phyloP scores from a whole-genome alignment of 2,113 vertebrate genomes.

The Siphamia tubifer region DNA sequence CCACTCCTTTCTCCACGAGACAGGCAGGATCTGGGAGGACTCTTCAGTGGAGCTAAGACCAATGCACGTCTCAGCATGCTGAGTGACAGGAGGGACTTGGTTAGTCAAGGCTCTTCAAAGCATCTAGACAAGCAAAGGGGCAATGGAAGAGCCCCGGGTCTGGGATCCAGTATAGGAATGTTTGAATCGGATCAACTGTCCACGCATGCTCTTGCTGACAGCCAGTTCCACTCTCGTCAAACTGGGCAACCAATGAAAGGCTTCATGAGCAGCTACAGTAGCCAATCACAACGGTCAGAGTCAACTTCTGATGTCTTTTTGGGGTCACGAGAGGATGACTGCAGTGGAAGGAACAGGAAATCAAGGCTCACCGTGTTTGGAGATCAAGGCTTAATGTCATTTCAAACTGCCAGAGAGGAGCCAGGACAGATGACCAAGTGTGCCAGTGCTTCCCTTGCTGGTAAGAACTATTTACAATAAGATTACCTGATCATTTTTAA shows the following conservation, averaged over 20 bases:
- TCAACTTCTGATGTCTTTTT: conserved; percentile 82
- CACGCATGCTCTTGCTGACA: conserved; percentile 86
- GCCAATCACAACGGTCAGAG: conserved; percentile 83
- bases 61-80: conserved; percentile 85
- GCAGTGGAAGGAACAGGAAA: conserved; percentile 82
- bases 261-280: conserved; percentile 87
- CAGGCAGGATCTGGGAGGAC: conserved; percentile 89
- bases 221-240: conserved; percentile 90
- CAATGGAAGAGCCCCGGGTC: conserved; percentile 78
- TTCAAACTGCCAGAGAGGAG: conserved; percentile 87
- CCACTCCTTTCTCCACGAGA: conserved; percentile 84
- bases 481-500: conserved; percentile 4
- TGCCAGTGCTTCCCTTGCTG: conserved; percentile 80
- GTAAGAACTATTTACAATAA: conserved; percentile 76
- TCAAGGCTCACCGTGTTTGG: conserved; percentile 90
- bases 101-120: conserved; percentile 84
- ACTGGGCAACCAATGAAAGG: conserved; percentile 85
- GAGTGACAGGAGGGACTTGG: conserved; percentile 82
- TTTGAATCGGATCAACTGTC: conserved; percentile 93
- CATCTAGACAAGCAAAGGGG: conserved; percentile 88
- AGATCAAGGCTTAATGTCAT: conserved; percentile 90
- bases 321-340: conserved; percentile 84
- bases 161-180: conserved; percentile 83
- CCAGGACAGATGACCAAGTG: conserved; percentile 80
- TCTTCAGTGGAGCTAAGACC: conserved; percentile 89